These are phyloP conservation scores for Neodiprion virginianus DNA, from an alignment of 1,140 invertebrate species.

Conservation along the genomic window DNA sequence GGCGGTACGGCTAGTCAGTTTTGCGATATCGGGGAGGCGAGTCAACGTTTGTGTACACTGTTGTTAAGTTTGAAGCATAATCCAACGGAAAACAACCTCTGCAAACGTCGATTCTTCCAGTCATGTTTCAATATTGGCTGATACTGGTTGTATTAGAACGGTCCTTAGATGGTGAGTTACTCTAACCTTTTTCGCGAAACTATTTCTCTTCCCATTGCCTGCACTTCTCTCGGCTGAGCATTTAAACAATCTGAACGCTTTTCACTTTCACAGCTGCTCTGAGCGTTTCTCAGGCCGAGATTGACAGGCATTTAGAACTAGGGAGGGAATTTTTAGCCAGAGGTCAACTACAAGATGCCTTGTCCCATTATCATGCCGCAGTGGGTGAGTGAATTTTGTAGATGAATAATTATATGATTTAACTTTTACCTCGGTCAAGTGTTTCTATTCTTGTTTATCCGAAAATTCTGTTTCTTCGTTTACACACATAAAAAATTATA, in stretches of 20 bases:
- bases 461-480: neutral
- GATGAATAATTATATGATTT: no score
- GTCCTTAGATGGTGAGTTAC: slow-evolving; percentile 51
- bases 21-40: slow-evolving; percentile 49
- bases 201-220: neutral
- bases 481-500: neutral
- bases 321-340: slow-evolving; percentile 89
- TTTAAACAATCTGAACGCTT: neutral
- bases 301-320: slow-evolving; percentile 92
- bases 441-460: no score
- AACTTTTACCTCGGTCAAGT: no score
- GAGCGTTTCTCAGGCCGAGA: slow-evolving; percentile 74
- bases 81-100: neutral
- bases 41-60: slow-evolving; percentile 30
- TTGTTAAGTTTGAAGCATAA: neutral
- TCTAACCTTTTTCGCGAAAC: slow-evolving; percentile 45
- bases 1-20: slow-evolving; percentile 51
- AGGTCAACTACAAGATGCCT: slow-evolving; percentile 94
- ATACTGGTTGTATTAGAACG: slow-evolving; percentile 52
- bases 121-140: slow-evolving; percentile 54
- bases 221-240: neutral
- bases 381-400: slow-evolving; percentile 75
- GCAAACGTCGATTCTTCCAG: slow-evolving; percentile 21
- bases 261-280: slow-evolving; percentile 65
- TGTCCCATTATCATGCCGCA: slow-evolving; percentile 97